Evolutionary conservation across 1,140 invertebrate genomes (phyloP), one percentile per base, ranked within the genome.

Genomic region (Meloidogyne floridensis): DNA sequence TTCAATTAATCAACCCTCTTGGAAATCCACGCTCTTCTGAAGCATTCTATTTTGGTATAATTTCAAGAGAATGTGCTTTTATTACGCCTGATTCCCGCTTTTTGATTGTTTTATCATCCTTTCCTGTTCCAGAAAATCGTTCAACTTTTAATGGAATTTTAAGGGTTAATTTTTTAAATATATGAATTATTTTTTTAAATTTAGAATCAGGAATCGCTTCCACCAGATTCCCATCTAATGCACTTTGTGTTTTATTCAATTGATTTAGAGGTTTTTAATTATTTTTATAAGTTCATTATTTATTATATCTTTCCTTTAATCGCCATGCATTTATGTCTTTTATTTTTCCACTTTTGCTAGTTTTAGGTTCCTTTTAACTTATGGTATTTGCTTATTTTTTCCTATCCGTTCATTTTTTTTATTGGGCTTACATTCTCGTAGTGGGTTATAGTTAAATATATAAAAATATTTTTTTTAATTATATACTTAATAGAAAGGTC

Each of bases 181-280:
- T 32, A 77, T 2, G 4, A 47, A 15, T 80, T 74, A 70, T 18
- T 65, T 56, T 15, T 59, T 59, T 47, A 15, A 32, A 72, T 51
- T 75, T 2, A 80, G 51, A 85, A 87, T 56, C 88, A 87, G 42
- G 84, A 85, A 53, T 80, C 86, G 9, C 75, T 87, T 18, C 20
- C 83, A 18, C 80, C 77, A 1, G 43, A 32, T 43, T 20, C 47
- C 18, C 56, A 81, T 15, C n/a, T 81, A 10, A 59, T 51, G 56
- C 47, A 88, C 56, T 80, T 75, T 18, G 59, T 59, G 4, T 88
- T 86, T 56, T 72, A 82, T 53, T 72, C 84, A 20, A 80, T 86
- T 65, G 84, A 86, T 83, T 54, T 86, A n/a, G 72, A 86, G 71
- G 84, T 87, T 47, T 7, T 81, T 82, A 8, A 53, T 8, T 54